Percentiles rank a stretch among this genome's conserved stretches.
Conservation (phyloP, 2,888 invertebrate species). For the Cheilosia soror region DNA sequence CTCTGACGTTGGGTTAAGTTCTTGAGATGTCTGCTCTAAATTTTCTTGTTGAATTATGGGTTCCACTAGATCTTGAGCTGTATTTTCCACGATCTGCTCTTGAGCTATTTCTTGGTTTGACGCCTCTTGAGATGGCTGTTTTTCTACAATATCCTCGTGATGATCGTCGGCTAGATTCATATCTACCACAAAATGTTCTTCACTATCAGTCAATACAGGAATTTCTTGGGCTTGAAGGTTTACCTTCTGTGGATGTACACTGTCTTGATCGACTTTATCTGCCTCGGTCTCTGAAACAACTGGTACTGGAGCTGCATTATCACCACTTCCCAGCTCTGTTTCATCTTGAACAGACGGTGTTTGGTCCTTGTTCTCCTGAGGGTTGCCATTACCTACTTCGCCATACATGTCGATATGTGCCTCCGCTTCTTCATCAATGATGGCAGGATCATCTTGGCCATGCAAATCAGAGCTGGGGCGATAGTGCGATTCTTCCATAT, state of each 20-base stretch:
- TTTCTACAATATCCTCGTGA: conserved; percentile 11
- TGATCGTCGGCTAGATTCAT: background rate
- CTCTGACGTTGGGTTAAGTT: background rate
- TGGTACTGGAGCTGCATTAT: conserved; percentile 2
- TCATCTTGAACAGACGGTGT: background rate
- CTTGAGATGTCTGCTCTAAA: background rate
- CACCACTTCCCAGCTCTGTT: conserved; percentile 27
- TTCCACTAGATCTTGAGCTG: background rate
- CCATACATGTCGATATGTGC: conserved; percentile 48
- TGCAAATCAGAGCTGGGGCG: conserved; percentile 58
- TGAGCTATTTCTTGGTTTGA: background rate
- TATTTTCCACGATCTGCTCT: background rate
- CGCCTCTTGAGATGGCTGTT: conserved; percentile 13
- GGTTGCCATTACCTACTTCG: conserved; percentile 27
- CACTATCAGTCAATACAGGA: background rate
- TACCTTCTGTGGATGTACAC: background rate
- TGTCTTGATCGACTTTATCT: background rate
- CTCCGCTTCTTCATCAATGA: conserved; percentile 60
- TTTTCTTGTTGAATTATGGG: background rate
- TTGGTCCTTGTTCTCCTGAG: conserved; percentile 43
- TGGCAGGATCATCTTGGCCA: conserved; percentile 47
- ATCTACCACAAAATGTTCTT: background rate
- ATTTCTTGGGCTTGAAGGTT: background rate
- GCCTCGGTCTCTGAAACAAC: background rate
- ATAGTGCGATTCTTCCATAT: conserved; percentile 66